Conservation (phyloP, 2,113 vertebrate genomes). For the Pheucticus melanocephalus region DNA sequence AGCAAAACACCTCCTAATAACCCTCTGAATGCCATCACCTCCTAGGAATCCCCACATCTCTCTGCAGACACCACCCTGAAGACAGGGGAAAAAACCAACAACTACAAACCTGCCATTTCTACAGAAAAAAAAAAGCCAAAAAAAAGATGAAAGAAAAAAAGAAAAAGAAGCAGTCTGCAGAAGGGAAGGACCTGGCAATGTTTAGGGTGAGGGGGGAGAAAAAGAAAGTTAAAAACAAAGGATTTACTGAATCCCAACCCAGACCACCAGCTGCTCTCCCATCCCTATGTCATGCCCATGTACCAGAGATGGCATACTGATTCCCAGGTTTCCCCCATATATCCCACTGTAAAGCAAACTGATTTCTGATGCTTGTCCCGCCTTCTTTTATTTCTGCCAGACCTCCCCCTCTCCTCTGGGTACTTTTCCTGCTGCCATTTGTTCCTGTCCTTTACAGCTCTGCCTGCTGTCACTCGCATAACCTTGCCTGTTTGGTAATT, state of each 20-base stretch:
- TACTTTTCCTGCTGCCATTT: not conserved
- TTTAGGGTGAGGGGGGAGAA: accelerated
- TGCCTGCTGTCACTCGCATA: slow-evolving; percentile 41
- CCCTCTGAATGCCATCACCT: not conserved
- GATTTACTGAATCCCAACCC: not conserved
- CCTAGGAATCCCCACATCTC: not conserved
- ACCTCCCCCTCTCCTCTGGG: slow-evolving; percentile 19
- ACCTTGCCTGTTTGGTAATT: slow-evolving; percentile 57
- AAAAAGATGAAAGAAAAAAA: not conserved
- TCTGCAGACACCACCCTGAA: not conserved
- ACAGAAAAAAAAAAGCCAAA: not conserved
- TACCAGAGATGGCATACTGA: not conserved
- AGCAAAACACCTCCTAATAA: not conserved
- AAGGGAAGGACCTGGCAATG: not conserved
- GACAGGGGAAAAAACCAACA: not conserved
- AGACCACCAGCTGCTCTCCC: not conserved
- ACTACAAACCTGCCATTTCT: not conserved
- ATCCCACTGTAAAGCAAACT: not conserved
- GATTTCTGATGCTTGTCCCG: not conserved
- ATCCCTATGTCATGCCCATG: accelerated
- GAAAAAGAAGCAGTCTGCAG: not conserved
- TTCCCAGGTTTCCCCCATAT: not conserved
- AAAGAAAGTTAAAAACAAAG: not conserved
- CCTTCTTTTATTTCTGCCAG: slow-evolving; percentile 11
- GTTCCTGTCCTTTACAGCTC: slow-evolving; percentile 23